Evolutionary conservation across 2,113 vertebrate species (phyloP).

Genomic region (Heterotilapia buettikoferi): DNA sequence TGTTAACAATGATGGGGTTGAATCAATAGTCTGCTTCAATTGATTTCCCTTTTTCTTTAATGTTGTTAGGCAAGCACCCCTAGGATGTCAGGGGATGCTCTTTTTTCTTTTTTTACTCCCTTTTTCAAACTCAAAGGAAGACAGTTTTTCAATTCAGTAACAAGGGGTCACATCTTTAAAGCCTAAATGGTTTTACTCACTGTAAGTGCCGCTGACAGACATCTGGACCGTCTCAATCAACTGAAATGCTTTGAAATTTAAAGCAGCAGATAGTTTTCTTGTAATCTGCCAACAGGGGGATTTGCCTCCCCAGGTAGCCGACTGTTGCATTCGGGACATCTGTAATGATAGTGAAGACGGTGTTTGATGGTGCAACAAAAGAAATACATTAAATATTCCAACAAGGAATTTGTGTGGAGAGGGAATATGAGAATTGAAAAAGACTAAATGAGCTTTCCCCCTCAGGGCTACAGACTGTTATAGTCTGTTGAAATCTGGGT

Average conservation of each 20-base stretch:
- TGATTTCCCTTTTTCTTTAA: slow-evolving; percentile 40
- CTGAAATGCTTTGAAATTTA: slow-evolving; percentile 19
- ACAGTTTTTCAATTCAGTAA: slow-evolving; percentile 25
- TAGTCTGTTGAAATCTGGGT: slow-evolving; percentile 66
- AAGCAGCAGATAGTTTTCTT: background rate
- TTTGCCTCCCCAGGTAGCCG: slow-evolving; percentile 12
- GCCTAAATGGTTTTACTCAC: slow-evolving; percentile 1
- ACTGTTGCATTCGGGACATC: slow-evolving; percentile 28
- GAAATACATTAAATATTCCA: slow-evolving; percentile 59
- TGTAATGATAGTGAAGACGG: slow-evolving; percentile 32
- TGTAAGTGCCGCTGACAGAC: background rate
- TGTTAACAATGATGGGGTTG: slow-evolving; percentile 26
- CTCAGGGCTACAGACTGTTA: slow-evolving; percentile 59
- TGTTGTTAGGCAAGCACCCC: slow-evolving; percentile 29
- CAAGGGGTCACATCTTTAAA: slow-evolving; percentile 14
- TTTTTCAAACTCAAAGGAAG: slow-evolving; percentile 23
- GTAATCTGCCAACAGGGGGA: background rate
- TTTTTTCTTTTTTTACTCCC: background rate
- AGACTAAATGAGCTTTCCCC: slow-evolving; percentile 65
- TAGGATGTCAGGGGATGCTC: background rate
- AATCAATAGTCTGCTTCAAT: slow-evolving; percentile 50
- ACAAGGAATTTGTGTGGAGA: slow-evolving; percentile 50
- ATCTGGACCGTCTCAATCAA: background rate
- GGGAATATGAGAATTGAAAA: slow-evolving; percentile 35
- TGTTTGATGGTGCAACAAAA: slow-evolving; percentile 49